Percentiles rank a stretch among this genome's conserved stretches.
These are phyloP conservation scores for Drosophila melanica DNA, from an alignment of 1,140 invertebrate genomes.

Conservation along the genomic window DNA sequence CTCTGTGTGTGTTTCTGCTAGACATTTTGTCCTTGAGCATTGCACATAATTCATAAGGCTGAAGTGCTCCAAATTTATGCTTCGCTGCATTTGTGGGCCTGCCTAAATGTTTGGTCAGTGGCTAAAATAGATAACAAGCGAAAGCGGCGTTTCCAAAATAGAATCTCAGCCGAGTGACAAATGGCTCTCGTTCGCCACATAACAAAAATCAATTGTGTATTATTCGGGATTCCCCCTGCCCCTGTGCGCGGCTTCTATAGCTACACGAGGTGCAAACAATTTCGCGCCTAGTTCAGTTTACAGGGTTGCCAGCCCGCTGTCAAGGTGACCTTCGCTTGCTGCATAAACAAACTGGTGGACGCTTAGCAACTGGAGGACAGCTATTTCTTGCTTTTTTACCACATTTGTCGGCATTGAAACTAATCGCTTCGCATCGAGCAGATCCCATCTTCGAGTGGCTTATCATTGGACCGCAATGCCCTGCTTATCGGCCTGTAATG, in stretches of 20 bases:
- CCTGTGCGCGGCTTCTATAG: conserved; percentile 8
- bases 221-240: neutral
- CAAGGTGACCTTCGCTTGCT: conserved; percentile 65
- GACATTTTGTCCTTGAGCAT: conserved; percentile 69
- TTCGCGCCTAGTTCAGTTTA: conserved; percentile 19
- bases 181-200: neutral
- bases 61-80: conserved; percentile 65
- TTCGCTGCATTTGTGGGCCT: conserved; percentile 64
- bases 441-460: neutral
- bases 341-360: conserved; percentile 42
- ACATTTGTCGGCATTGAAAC: conserved; percentile 3
- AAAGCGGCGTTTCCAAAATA: conserved; percentile 1
- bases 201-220: conserved; percentile 26
- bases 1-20: conserved; percentile 31
- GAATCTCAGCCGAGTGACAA: neutral
- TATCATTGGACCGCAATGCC: conserved; percentile 53
- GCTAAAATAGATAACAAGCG: conserved; percentile 62
- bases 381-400: neutral
- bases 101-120: conserved; percentile 56
- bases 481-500: conserved; percentile 74
- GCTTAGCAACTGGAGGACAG: conserved; percentile 19
- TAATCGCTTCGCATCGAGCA: neutral
- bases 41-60: conserved; percentile 68
- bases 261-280: conserved; percentile 42
- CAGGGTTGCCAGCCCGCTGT: conserved; percentile 47